phyloP scores from a whole-genome alignment of 2,888 invertebrate genomes.

The Drosophila niveifrons region DNA sequence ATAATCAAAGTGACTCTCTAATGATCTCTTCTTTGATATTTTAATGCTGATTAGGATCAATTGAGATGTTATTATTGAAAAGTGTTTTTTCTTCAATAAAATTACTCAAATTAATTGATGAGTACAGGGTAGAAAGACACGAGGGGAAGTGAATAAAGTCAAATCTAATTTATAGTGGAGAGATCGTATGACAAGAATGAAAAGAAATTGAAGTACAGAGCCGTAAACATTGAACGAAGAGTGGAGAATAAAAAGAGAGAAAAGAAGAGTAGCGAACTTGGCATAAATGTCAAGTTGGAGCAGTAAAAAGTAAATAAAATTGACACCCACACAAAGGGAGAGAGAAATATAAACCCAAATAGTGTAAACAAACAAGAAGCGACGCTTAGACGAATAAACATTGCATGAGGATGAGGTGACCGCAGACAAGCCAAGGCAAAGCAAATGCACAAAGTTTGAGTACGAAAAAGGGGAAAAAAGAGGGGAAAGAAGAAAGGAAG shows the following conservation, averaged over 20 bases:
- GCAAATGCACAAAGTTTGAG: slow-evolving; percentile 20
- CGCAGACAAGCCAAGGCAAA: slow-evolving; percentile 32
- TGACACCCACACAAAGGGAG: slow-evolving; percentile 63
- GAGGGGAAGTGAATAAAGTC: background rate
- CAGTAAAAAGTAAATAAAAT: slow-evolving; percentile 67
- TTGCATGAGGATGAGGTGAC: slow-evolving; percentile 38
- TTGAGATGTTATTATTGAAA: background rate
- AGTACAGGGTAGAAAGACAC: slow-evolving; percentile 1
- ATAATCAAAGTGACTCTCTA: no score
- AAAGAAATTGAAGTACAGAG: slow-evolving; percentile 6
- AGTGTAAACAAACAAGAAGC: slow-evolving; percentile 58
- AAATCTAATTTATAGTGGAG: slow-evolving; percentile 15
- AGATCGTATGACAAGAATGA: slow-evolving; percentile 21
- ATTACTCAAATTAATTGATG: slow-evolving; percentile 1
- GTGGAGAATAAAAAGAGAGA: slow-evolving; percentile 33
- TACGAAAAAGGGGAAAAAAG: background rate
- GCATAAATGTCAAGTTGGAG: slow-evolving; percentile 65
- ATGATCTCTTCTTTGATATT: no score
- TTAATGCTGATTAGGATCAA: no score
- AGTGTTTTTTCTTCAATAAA: background rate
- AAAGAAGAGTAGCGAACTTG: slow-evolving; percentile 22
- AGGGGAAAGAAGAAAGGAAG: slow-evolving; percentile 4
- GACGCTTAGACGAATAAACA: slow-evolving; percentile 73
- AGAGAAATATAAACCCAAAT: slow-evolving; percentile 56
- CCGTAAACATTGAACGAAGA: slow-evolving; percentile 10